phyloP scores from a whole-genome alignment of 2,797 vertebrate species.

The Brotula barbata region DNA sequence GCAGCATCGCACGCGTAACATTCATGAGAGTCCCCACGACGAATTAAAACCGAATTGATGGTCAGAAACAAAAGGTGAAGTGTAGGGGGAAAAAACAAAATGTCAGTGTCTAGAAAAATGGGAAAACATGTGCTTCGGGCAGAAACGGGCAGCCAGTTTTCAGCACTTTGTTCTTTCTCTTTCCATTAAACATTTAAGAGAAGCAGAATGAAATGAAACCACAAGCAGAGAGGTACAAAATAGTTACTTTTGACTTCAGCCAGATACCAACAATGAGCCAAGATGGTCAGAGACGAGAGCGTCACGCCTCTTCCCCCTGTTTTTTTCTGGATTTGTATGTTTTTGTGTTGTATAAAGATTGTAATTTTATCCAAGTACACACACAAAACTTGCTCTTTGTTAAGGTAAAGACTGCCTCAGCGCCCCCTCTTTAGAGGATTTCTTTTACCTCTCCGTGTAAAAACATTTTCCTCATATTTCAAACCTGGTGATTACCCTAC shows the following conservation, averaged over 20 bases:
- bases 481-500: not conserved
- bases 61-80: conserved; percentile 27
- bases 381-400: conserved; percentile 5
- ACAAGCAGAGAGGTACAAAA: conserved; percentile 30
- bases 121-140: conserved; percentile 38
- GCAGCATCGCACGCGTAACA: conserved; percentile 1
- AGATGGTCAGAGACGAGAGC: conserved; percentile 3
- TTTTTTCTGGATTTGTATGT: not conserved
- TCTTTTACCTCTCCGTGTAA: conserved; percentile 10
- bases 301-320: too few relatives aligned
- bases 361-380: too few relatives aligned
- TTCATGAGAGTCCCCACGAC: conserved; percentile 19
- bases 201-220: conserved; percentile 46
- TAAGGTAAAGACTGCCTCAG: not conserved
- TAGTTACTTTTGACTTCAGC: conserved; percentile 6
- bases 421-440: conserved; percentile 10
- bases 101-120: conserved; percentile 13
- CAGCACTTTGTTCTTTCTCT: conserved; percentile 38
- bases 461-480: conserved; percentile 7
- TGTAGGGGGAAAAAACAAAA: conserved; percentile 34
- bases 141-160: conserved; percentile 21
- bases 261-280: conserved; percentile 5
- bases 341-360: too few relatives aligned
- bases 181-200: conserved; percentile 49
- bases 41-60: conserved; percentile 28